Base-by-base conservation (phyloP, 2,888 invertebrate species). In the Cheilosia soror region DNA sequence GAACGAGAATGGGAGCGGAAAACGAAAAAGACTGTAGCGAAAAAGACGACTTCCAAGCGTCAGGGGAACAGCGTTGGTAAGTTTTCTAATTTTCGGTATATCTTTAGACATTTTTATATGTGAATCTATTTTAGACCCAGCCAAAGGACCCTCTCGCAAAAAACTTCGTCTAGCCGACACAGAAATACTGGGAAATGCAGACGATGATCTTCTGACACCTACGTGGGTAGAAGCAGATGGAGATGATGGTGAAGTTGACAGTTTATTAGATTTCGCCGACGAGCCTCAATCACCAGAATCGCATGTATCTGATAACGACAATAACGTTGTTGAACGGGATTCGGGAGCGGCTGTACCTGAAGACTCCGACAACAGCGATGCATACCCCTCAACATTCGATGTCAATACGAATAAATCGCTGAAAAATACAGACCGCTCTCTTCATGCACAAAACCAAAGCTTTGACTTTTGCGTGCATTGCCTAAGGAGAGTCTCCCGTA, bases 381-480 rank as follows among this genome's bases (percentile, higher is more conserved):
- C 69, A 15, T 33, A 68, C 15, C 13, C 68, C 0, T 7, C 51
- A 5, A 2, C 31, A 37, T 68, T 84, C 29, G 87, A 63, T 42
- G 77, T 55, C 5, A 57, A 44, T 20, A 77, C 53, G 53, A 58
- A 86, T 68, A 83, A 62, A 58, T 44, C 47, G 53, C 88, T 89
- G 0, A 88, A 88, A 73, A 89, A 89, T 37, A 85, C 82, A 1
- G 87, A 89, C 37, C 72, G 65, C 0, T 60, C 77, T n/a, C 77
- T 88, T 62, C 80, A 88, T 63, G 72, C 85, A 42, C 87, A 83
- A 6, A 79, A 87, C 44, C 49, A 73, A 60, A 75, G 63, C 25
- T 49, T 77, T 25, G 87, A 88, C 47, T 71, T 72, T 9, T 90
- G 90, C 63, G 79, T 89, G 0, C 83, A 89, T 57, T 90, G 90